Percentiles rank a stretch among this genome's conserved stretches.
Conservation (phyloP, 2,888 invertebrate species). For the Acrocera orbiculus region DNA sequence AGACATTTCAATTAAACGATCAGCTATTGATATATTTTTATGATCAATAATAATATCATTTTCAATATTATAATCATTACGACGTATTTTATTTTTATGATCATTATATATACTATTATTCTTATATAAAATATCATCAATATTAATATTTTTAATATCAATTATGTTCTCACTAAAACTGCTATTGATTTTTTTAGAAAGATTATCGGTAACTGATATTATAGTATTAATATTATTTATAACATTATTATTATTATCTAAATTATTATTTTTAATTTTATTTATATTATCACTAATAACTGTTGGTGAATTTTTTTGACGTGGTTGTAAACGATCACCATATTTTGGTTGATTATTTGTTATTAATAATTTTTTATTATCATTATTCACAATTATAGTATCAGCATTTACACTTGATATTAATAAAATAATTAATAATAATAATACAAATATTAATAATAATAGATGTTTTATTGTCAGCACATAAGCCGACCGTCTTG, state of each 20-base stretch:
- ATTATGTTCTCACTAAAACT: slow-evolving; percentile 3
- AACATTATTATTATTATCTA: slow-evolving; percentile 17
- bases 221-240: slow-evolving; percentile 16
- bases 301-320: slow-evolving; percentile 14
- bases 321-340: slow-evolving; percentile 23
- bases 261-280: slow-evolving; percentile 3
- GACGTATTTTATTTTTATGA: slow-evolving; percentile 2
- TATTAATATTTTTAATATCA: background rate
- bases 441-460: slow-evolving; percentile 2
- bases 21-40: slow-evolving; percentile 24
- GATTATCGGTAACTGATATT: slow-evolving; percentile 5
- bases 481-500: slow-evolving; percentile 21
- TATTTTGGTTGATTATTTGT: slow-evolving; percentile 22
- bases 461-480: slow-evolving; percentile 12
- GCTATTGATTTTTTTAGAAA: slow-evolving; percentile 1
- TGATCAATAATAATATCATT: slow-evolving; percentile 7
- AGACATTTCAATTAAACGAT: slow-evolving; percentile 53
- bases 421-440: background rate
- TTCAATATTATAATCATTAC: slow-evolving; percentile 6
- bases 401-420: slow-evolving; percentile 1
- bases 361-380: too few relatives aligned
- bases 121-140: background rate
- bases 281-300: slow-evolving; percentile 11
- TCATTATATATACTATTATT: slow-evolving; percentile 3
- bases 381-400: background rate